phyloP scores from a whole-genome alignment of 2,888 invertebrate genomes.

The Ennomos erosarius region DNA sequence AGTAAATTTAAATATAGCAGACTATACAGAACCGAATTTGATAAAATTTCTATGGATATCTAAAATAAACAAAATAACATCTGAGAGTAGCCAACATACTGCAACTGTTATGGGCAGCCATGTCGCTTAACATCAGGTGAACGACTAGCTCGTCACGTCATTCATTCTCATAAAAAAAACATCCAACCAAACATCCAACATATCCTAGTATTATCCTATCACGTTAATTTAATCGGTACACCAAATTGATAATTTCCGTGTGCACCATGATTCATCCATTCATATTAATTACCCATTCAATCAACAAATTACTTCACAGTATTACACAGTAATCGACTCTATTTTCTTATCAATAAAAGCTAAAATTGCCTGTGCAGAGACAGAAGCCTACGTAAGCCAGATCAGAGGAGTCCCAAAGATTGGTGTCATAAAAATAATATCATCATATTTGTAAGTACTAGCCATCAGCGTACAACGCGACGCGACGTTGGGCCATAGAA shows the following conservation, averaged over 20 bases:
- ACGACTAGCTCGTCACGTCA: no score
- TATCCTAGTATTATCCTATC: slow-evolving; percentile 7
- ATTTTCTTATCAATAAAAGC: slow-evolving; percentile 25
- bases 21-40: no score
- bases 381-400: slow-evolving; percentile 47
- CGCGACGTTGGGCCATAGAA: slow-evolving; percentile 43
- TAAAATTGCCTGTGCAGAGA: slow-evolving; percentile 36
- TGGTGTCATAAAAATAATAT: slow-evolving; percentile 65
- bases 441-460: slow-evolving; percentile 63
- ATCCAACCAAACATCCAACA: not conserved
- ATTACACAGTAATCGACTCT: slow-evolving; percentile 36
- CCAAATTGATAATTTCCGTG: slow-evolving; percentile 41
- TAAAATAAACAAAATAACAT: no score
- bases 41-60: no score
- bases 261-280: slow-evolving; percentile 40
- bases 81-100: no score
- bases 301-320: slow-evolving; percentile 47
- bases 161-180: no score
- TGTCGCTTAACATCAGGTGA: no score
- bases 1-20: no score
- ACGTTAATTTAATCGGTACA: slow-evolving; percentile 28
- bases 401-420: slow-evolving; percentile 60
- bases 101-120: no score
- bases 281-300: slow-evolving; percentile 52
- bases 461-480: slow-evolving; percentile 51